These are phyloP conservation scores for Pionites leucogaster DNA, from an alignment of 2,113 vertebrate species.

Conservation along the genomic window DNA sequence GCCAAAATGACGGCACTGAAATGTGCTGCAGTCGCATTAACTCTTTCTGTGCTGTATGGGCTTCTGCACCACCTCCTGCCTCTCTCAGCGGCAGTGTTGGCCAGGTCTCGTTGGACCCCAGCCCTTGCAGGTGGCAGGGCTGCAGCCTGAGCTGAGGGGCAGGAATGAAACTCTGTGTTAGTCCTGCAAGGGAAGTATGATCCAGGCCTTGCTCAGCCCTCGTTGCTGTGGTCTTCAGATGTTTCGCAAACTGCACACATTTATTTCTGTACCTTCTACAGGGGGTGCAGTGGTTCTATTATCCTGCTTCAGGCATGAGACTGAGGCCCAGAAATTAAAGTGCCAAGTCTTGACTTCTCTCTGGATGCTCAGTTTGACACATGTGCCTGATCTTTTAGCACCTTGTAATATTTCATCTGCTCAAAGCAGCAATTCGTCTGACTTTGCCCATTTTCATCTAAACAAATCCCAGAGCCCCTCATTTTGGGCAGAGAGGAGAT, in stretches of 20 bases:
- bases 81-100: rapidly evolving
- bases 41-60: background rate
- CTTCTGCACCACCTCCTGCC: background rate
- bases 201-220: background rate
- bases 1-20: background rate
- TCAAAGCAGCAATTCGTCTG: background rate
- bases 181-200: background rate
- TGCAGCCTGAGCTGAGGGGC: background rate
- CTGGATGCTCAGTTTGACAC: background rate
- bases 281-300: background rate
- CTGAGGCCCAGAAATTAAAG: background rate
- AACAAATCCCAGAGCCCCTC: background rate
- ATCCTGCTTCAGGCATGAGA: background rate
- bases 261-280: background rate
- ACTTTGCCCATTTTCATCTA: background rate
- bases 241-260: background rate
- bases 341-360: background rate
- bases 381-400: background rate
- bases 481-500: background rate
- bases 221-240: background rate
- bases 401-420: background rate
- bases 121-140: rapidly evolving
- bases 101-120: background rate
- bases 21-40: background rate
- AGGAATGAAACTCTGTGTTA: background rate